Conservation (phyloP, 2,113 vertebrate species). For the Silurus meridionalis region DNA sequence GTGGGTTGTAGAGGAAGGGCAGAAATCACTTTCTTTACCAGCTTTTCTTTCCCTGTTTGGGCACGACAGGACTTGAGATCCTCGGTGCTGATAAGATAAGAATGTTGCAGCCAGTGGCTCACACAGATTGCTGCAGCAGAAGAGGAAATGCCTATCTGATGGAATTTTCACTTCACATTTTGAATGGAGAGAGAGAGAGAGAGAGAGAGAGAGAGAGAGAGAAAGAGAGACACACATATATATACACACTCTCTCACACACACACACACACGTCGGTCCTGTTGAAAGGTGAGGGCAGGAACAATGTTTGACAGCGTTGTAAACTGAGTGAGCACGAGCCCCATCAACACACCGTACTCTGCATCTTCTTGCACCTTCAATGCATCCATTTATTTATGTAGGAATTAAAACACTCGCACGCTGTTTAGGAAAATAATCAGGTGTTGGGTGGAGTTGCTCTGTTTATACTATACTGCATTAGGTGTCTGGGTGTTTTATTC, state of each 20-base stretch:
- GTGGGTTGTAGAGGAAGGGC: conserved; percentile 51
- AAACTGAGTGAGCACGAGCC: conserved; percentile 42
- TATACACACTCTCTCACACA: neutral
- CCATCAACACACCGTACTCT: neutral
- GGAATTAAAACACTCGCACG: neutral
- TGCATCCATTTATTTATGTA: neutral
- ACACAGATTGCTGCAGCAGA: conserved; percentile 63
- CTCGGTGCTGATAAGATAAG: conserved; percentile 75
- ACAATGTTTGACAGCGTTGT: conserved; percentile 54
- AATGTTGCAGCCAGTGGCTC: conserved; percentile 62
- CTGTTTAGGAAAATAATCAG: neutral
- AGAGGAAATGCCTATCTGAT: conserved; percentile 78
- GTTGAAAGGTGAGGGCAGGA: conserved; percentile 55
- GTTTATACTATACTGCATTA: neutral
- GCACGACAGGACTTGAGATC: conserved; percentile 73
- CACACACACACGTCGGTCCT: conserved; percentile 37
- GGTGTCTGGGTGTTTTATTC: neutral
- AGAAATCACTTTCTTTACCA: conserved; percentile 60
- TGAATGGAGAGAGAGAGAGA: conserved; percentile 63
- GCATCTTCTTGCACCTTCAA: neutral
- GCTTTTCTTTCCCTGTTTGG: conserved; percentile 74
- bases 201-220: conserved; percentile 59
- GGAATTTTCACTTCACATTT: conserved; percentile 69
- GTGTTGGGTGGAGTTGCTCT: neutral
- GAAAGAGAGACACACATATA: conserved; percentile 39